Evolutionary conservation across 2,888 invertebrate species (phyloP).

Genomic region (Drosophila mercatorum): DNA sequence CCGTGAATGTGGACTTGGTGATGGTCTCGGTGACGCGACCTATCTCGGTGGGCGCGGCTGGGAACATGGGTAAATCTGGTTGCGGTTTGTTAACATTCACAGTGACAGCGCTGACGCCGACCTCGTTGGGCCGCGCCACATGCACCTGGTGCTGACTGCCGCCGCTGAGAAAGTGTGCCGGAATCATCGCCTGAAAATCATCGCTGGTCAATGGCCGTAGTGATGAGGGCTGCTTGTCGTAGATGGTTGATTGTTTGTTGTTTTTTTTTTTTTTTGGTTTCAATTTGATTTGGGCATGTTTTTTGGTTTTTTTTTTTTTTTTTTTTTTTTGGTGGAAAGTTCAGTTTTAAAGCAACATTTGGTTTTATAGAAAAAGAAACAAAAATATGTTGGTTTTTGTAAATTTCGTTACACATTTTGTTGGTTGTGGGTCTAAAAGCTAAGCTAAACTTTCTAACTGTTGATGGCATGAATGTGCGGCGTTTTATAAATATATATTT

Average conservation of each 20-base stretch:
- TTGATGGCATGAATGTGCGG: conserved; percentile 31
- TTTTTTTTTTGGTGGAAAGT: conserved; percentile 33
- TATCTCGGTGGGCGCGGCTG: conserved; percentile 92
- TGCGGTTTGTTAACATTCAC: conserved; percentile 93
- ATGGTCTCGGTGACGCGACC: conserved; percentile 97
- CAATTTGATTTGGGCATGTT: conserved; percentile 46
- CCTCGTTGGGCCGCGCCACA: conserved; percentile 84
- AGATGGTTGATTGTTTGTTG: conserved; percentile 13
- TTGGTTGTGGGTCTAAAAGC: conserved; percentile 35
- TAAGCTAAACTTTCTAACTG: conserved; percentile 66
- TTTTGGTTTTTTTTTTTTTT: conserved; percentile 20
- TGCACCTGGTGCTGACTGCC: conserved; percentile 88
- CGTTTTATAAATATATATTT: conserved; percentile 1
- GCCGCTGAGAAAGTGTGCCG: conserved; percentile 95
- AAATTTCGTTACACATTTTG: conserved; percentile 72
- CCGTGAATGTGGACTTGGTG: conserved; percentile 97
- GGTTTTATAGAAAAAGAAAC: conserved; percentile 75
- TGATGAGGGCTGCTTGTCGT: conserved; percentile 75
- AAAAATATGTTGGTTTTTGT: conserved; percentile 77
- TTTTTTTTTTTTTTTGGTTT: conserved; percentile 19
- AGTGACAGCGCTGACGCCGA: conserved; percentile 87
- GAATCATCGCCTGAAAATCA: conserved; percentile 98
- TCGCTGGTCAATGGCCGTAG: conserved; percentile 95
- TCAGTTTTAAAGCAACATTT: conserved; percentile 66
- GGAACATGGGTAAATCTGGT: conserved; percentile 89